These are phyloP conservation scores for Gymnobelideus leadbeateri DNA, from an alignment of 2,113 vertebrate genomes.

Conservation along the genomic window DNA sequence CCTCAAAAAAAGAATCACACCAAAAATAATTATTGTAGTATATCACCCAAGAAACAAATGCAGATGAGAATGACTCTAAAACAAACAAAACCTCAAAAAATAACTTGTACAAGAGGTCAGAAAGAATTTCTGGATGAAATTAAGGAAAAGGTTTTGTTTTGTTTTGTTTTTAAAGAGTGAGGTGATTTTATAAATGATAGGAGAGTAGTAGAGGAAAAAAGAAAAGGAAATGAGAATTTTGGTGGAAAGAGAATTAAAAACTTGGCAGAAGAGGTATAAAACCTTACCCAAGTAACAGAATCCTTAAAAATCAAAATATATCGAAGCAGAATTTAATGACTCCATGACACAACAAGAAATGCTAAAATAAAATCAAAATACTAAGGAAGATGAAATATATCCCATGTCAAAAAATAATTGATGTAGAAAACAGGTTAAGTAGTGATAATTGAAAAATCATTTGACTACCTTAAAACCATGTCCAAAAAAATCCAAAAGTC, in stretches of 20 bases:
- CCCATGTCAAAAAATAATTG: not conserved
- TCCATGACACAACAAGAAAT: not conserved
- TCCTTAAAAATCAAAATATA: not conserved
- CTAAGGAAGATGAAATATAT: not conserved
- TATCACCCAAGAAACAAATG: not conserved
- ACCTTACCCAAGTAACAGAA: not conserved
- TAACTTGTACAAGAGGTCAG: not conserved
- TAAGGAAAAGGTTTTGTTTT: not conserved
- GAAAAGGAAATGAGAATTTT: not conserved
- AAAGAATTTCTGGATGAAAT: not conserved
- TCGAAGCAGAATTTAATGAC: not conserved
- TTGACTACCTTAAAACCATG: not conserved
- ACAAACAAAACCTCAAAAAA: not conserved
- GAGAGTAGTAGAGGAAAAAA: not conserved
- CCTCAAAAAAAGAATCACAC: not conserved
- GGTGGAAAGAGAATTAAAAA: not conserved
- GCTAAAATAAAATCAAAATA: not conserved
- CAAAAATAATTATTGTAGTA: not conserved
- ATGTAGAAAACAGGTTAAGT: not conserved
- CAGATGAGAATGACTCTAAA: not conserved
- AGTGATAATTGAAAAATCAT: not conserved
- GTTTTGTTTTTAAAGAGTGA: not conserved
- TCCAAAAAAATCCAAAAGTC: not conserved
- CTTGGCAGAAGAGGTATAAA: not conserved
- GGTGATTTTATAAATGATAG: not conserved